Conservation (phyloP, 2,888 invertebrate genomes). For the Geophilus truncorum region DNA sequence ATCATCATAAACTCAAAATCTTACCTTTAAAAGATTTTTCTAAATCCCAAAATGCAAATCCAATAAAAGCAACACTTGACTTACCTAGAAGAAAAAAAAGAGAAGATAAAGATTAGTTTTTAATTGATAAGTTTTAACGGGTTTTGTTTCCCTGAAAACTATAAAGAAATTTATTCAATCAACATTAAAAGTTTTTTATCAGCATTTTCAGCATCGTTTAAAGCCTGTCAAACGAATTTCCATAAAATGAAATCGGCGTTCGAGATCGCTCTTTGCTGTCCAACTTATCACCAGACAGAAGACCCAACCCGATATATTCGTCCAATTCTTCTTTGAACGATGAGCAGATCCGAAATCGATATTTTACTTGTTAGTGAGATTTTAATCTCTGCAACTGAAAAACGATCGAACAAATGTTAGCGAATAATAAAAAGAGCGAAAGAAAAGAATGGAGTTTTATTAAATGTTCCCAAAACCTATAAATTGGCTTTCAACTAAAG, state of each 20-base stretch:
- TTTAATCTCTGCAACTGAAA: background rate
- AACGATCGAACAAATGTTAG: background rate
- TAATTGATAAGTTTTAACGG: background rate
- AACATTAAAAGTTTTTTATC: slow-evolving; percentile 12
- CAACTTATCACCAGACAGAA: slow-evolving; percentile 5
- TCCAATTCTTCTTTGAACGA: background rate
- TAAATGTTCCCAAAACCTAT: background rate
- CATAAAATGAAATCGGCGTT: slow-evolving; percentile 25
- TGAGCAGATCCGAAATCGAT: slow-evolving; percentile 1
- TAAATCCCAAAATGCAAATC: no score
- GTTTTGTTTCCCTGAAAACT: background rate
- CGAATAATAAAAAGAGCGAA: background rate
- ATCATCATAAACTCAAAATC: no score
- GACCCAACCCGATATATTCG: background rate
- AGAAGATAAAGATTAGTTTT: background rate
- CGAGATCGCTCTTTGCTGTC: background rate
- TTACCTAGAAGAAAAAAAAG: background rate
- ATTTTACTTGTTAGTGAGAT: slow-evolving; percentile 27
- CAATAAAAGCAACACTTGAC: background rate
- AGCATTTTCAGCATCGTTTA: background rate
- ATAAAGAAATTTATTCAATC: background rate
- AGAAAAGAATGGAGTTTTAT: background rate
- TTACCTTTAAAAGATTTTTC: no score
- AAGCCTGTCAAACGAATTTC: background rate
- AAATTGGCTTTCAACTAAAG: no score